Conservation (phyloP, 2,888 invertebrate genomes). For the Campoletis raptor region DNA sequence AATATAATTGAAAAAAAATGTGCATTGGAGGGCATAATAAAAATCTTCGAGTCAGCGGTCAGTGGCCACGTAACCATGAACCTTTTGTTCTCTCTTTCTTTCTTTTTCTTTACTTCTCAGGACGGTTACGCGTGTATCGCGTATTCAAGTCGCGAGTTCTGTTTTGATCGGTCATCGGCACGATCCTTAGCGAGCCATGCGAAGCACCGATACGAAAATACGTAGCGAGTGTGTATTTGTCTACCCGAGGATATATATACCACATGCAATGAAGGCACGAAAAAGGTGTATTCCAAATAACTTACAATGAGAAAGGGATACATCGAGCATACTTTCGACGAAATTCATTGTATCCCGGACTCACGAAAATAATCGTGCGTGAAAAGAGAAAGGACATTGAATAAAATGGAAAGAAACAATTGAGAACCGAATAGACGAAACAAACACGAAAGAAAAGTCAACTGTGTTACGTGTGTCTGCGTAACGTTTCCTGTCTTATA, state of each 20-base stretch:
- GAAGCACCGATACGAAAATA: conserved; percentile 22
- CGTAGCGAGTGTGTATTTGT: conserved; percentile 2
- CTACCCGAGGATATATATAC: background rate
- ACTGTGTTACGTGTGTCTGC: conserved; percentile 1
- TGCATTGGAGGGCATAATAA: conserved; percentile 73
- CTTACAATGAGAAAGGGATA: conserved; percentile 9
- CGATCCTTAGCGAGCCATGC: conserved; percentile 75
- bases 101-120: conserved; percentile 47
- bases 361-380: conserved; percentile 6
- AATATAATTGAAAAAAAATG: conserved; percentile 71
- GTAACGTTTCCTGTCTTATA: background rate
- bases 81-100: conserved; percentile 59
- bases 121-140: conserved; percentile 82
- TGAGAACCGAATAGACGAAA: conserved; percentile 25
- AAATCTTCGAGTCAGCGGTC: conserved; percentile 75
- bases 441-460: background rate
- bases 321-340: conserved; percentile 28
- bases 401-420: conserved; percentile 14
- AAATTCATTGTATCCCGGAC: conserved; percentile 24
- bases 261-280: conserved; percentile 14
- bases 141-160: conserved; percentile 82
- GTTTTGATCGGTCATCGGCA: conserved; percentile 84
- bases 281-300: conserved; percentile 23
- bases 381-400: conserved; percentile 37
- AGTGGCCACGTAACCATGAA: conserved; percentile 77